A percentile compares a stretch with the other conserved stretches of the same genome.
Conservation (phyloP, 1,140 invertebrate genomes). For the Drosophila pandora region DNA sequence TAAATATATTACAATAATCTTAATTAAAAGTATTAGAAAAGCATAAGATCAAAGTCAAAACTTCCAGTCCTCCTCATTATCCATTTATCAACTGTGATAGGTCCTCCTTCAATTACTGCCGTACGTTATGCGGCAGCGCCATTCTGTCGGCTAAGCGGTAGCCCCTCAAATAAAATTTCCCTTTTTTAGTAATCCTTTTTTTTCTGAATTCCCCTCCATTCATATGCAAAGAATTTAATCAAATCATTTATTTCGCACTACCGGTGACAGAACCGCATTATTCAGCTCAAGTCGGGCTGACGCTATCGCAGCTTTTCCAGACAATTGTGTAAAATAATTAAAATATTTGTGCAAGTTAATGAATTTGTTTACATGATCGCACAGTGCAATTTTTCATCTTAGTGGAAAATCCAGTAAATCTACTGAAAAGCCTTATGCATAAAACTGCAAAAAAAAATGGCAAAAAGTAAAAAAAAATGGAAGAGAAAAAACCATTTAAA, state of each 20-base stretch:
- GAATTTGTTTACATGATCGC: slow-evolving; percentile 81
- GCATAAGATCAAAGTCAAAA: too few relatives aligned
- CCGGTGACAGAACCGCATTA: slow-evolving; percentile 4
- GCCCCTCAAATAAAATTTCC: too few relatives aligned
- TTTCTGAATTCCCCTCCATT: neutral
- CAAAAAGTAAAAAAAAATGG: neutral
- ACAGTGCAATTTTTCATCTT: slow-evolving; percentile 74
- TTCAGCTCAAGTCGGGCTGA: neutral
- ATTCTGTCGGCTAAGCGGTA: too few relatives aligned
- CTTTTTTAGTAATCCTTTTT: neutral
- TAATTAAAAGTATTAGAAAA: neutral
- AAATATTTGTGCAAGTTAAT: slow-evolving; percentile 77
- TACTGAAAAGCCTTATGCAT: slow-evolving; percentile 39
- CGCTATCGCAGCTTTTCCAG: slow-evolving; percentile 18
- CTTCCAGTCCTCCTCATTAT: too few relatives aligned
- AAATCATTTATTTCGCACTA: slow-evolving; percentile 13
- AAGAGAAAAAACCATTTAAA: slow-evolving; percentile 69
- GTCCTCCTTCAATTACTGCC: too few relatives aligned
- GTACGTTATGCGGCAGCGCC: too few relatives aligned
- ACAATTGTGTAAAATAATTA: slow-evolving; percentile 71
- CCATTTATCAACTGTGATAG: too few relatives aligned
- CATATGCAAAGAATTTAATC: slow-evolving; percentile 9
- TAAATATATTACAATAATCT: neutral
- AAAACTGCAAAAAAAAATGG: slow-evolving; percentile 14
- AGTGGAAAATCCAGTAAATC: slow-evolving; percentile 69